These are phyloP conservation scores for Percina caprodes DNA, from an alignment of 2,113 vertebrate species.

Conservation along the genomic window DNA sequence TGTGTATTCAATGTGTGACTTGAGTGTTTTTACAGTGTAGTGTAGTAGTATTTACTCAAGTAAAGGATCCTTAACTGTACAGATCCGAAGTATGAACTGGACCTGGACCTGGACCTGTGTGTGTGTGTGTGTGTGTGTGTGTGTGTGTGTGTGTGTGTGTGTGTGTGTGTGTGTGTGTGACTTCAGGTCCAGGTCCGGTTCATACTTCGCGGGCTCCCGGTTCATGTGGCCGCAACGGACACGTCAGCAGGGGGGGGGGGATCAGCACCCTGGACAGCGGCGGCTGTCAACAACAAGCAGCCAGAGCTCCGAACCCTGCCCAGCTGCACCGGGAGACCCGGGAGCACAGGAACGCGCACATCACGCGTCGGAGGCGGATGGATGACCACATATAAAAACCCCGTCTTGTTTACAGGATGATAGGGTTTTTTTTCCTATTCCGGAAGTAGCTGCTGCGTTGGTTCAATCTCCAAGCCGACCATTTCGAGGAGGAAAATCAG, in stretches of 20 bases:
- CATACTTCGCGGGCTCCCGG: constrained; percentile 69
- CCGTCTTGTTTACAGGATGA: constrained; percentile 49
- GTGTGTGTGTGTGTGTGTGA: too few relatives aligned
- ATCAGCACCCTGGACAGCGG: constrained; percentile 85
- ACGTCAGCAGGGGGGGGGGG: constrained; percentile 64
- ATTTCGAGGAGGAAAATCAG: constrained; percentile 80
- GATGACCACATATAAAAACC: not conserved
- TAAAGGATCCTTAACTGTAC: not conserved
- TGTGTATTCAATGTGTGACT: too few relatives aligned
- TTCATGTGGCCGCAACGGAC: constrained; percentile 57
- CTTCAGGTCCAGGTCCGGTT: constrained; percentile 30
- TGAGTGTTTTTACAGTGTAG: too few relatives aligned
- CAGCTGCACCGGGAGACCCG: constrained; percentile 6
- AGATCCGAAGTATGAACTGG: too few relatives aligned
- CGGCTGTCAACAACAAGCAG: constrained; percentile 64
- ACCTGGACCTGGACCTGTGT: too few relatives aligned
- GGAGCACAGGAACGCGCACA: constrained; percentile 26
- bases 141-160: too few relatives aligned
- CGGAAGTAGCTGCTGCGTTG: constrained; percentile 85
- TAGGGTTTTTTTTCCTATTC: constrained; percentile 63
- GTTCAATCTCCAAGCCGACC: constrained; percentile 81
- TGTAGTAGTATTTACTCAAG: too few relatives aligned
- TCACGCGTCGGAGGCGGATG: constrained; percentile 21
- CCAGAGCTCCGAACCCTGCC: constrained; percentile 34
- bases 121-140: too few relatives aligned